Base-by-base conservation (phyloP, 2,113 vertebrate genomes). In the Oreotrochilus melanogaster region DNA sequence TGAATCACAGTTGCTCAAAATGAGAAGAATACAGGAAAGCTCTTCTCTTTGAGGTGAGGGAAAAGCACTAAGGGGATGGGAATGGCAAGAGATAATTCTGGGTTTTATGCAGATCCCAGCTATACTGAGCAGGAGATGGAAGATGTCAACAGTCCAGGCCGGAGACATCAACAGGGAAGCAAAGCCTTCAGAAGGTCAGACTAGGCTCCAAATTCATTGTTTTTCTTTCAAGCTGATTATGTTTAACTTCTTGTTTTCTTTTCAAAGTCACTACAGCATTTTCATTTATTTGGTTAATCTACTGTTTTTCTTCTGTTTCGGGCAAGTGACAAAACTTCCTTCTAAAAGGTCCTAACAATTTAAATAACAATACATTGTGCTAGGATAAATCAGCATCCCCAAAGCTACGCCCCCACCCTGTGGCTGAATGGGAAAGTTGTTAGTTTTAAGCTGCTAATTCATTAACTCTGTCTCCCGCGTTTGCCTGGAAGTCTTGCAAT, bases 381-480 rank as follows among this genome's bases (percentile, higher is more conserved):
- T 24, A 37, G 27, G 62, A 80, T 76, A 84, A 70, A 92, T 78
- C 56, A 14, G 43, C 83, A 85, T 89, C 78, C 30, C 47, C 80
- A 74, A 92, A 92, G 92, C 84, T 89, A 75, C 10, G 69, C 92
- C 88, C 95, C 93, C 93, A 82, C 89, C 95, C 76, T 91, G 90
- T 96, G 95, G 80, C 91, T 83, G 88, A 86, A 71, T 57, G 35
- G 89, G 70, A 95, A 90, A 95, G 74, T 33, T 89, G 61, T 37
- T 79, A 6, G 51, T 47, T 89, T 54, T 22, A 22, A 87, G 56
- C 16, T 81, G 53, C 18, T 89, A 14, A 31, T 86, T 71, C 54
- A 37, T 66, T 66, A 51, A 24, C 19, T 56, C 30, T 61, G 13
- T 42, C 45, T 91, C n/a, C 53, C 31, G 7, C 27, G 18, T 74